Evolutionary conservation across 2,113 vertebrate genomes (phyloP).

Genomic region (Panthera tigris): DNA sequence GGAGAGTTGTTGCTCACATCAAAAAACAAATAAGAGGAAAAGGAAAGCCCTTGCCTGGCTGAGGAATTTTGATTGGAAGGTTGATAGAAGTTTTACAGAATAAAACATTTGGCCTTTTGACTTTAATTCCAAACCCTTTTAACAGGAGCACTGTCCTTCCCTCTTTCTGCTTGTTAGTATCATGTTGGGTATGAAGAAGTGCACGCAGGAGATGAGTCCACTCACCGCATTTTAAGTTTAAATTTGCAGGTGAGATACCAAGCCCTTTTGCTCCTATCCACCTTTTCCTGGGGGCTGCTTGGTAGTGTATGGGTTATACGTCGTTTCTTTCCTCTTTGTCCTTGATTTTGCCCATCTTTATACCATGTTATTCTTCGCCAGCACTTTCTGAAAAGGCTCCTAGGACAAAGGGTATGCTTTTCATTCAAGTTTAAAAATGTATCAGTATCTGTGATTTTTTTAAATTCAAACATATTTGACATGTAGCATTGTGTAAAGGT

Average conservation of each 20-base stretch:
- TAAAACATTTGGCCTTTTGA: not conserved
- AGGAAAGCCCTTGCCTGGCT: not conserved
- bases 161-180: not conserved
- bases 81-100: not conserved
- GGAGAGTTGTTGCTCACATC: not conserved
- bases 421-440: constrained; percentile 1
- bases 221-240: not conserved
- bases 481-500: not conserved
- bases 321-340: not conserved
- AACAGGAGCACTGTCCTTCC: not conserved
- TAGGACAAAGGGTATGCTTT: not conserved
- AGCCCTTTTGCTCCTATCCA: not conserved
- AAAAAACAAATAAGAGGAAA: not conserved
- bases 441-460: not conserved
- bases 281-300: not conserved
- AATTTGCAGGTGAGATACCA: not conserved
- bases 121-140: not conserved
- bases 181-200: not conserved
- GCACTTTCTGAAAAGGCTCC: not conserved
- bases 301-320: not conserved
- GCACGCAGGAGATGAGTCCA: not conserved
- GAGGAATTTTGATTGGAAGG: constrained; percentile 10
- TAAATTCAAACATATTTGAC: not conserved
- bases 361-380: not conserved
- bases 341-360: not conserved